Conservation (phyloP, 2,113 vertebrate species). For the Ramphastos sulfuratus region DNA sequence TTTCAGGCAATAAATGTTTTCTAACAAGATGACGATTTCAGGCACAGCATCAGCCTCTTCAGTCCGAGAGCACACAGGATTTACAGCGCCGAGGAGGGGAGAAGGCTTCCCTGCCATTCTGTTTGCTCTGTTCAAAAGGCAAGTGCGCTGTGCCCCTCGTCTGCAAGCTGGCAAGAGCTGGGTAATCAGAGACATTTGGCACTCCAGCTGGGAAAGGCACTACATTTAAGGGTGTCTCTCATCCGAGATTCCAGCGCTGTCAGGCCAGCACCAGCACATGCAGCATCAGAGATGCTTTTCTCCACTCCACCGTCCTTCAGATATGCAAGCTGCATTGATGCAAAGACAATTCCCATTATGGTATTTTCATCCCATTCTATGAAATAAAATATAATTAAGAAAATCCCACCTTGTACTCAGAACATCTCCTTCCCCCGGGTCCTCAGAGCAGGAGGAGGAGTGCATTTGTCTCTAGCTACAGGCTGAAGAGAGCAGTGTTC, state of each 20-base stretch:
- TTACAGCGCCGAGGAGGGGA: neutral
- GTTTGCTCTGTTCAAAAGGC: neutral
- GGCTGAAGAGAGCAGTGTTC: neutral
- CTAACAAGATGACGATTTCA: conserved; percentile 32
- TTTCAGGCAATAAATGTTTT: conserved; percentile 53
- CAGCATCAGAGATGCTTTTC: neutral
- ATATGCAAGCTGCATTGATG: neutral
- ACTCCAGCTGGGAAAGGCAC: conserved; percentile 47
- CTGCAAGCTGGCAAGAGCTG: neutral
- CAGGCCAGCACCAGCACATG: neutral
- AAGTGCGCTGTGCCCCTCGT: conserved; percentile 15
- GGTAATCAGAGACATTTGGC: conserved; percentile 49
- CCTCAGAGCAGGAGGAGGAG: neutral
- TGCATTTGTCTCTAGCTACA: neutral
- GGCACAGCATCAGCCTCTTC: neutral
- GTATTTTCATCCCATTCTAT: neutral
- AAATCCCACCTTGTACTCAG: neutral
- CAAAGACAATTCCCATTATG: neutral
- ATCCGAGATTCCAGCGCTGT: neutral
- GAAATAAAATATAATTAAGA: neutral
- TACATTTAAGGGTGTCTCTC: neutral
- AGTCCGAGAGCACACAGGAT: neutral
- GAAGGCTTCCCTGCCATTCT: neutral
- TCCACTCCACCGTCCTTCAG: neutral
- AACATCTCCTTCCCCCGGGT: neutral